Base-by-base conservation (phyloP, 1,140 invertebrate species). In the Habropoda laboriosa region DNA sequence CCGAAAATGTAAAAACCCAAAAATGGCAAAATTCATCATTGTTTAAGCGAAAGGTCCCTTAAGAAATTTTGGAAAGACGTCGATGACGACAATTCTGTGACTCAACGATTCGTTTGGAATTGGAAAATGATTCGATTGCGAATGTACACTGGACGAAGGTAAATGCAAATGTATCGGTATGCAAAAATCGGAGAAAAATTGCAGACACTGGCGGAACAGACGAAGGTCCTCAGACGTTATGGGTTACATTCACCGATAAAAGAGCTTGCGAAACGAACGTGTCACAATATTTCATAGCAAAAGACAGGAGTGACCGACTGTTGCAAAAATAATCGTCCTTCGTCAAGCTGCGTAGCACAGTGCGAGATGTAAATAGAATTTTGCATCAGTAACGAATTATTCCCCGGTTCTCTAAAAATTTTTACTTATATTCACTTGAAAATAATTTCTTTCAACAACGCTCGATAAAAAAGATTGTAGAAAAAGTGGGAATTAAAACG, bases 251-350 rank as follows among this genome's bases (percentile, higher is more conserved):
- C 79, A 77, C 55, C 79, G 64, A 61, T 53, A 63, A 38, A 68
- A 38, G 30, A 30, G 47, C 35, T 80, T 80, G 73, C 73, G 73
- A 80, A 68, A 80, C 53, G 53, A 68, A 40, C 18, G 63, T 61
- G 72, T 76, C 79, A 76, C 61, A 68, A 80, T 61, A 38, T 64
- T 76, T 67, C 79, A 38, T 47, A 27, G 72, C 24, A 38, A 67
- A 80, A 74, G 47, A 32, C 32, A 57, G 30, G 27, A 79, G 38
- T 61, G 35, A n/a, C 40, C 42, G 66, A 32, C 66, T 45, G 53
- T 72, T 72, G 58, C 77, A 72, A 55, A 72, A 79, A 72, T 64
- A 55, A 40, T 12, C 35, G 73, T 77, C 63, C 38, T 80, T 68
- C 73, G 64, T 61, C 55, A 6, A 30, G 38, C 61, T 51, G 61